These are phyloP conservation scores for Epizoanthus rinbou DNA, from an alignment of 92 coral and sea anemone species.

Conservation along the genomic window DNA sequence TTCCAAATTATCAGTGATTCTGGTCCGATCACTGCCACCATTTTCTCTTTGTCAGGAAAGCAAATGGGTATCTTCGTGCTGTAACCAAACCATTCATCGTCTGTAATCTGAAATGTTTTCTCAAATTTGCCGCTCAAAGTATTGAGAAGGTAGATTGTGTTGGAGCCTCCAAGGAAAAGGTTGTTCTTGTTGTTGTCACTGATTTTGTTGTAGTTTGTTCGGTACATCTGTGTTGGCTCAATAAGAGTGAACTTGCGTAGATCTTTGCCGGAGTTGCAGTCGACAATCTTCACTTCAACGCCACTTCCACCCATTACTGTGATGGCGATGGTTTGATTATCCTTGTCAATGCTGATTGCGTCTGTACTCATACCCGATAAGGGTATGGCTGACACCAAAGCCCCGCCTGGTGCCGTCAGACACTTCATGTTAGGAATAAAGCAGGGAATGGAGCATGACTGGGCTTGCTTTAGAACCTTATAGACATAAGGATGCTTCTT, in stretches of 20 bases:
- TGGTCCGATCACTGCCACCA: slow-evolving; percentile 76
- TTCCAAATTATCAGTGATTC: slow-evolving; percentile 80
- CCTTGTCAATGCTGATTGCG: slow-evolving; percentile 78
- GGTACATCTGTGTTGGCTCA: slow-evolving; percentile 73
- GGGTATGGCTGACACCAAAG: slow-evolving; percentile 81
- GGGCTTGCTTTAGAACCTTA: slow-evolving; percentile 80
- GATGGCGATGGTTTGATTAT: slow-evolving; percentile 77
- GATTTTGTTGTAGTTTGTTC: slow-evolving; percentile 60
- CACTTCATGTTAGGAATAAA: slow-evolving; percentile 91
- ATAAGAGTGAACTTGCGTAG: slow-evolving; percentile 84
- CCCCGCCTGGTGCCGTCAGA: slow-evolving; percentile 95
- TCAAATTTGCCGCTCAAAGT: slow-evolving; percentile 79
- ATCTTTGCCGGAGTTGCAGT: slow-evolving; percentile 72
- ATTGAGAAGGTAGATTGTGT: slow-evolving; percentile 74
- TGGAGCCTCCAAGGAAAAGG: slow-evolving; percentile 83
- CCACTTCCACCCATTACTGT: slow-evolving; percentile 70
- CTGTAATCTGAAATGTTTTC: slow-evolving; percentile 67
- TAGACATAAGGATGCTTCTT: slow-evolving; percentile 74
- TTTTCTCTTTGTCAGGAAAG: slow-evolving; percentile 78
- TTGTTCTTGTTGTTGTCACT: slow-evolving; percentile 63
- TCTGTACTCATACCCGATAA: slow-evolving; percentile 60
- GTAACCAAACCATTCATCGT: slow-evolving; percentile 82
- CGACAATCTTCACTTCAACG: slow-evolving; percentile 74
- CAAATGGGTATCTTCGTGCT: slow-evolving; percentile 68
- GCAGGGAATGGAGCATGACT: slow-evolving; percentile 71